Evolutionary conservation across 2,113 vertebrate genomes (phyloP), one percentile per base, ranked within the genome.

Genomic region (Heloderma charlesbogerti): DNA sequence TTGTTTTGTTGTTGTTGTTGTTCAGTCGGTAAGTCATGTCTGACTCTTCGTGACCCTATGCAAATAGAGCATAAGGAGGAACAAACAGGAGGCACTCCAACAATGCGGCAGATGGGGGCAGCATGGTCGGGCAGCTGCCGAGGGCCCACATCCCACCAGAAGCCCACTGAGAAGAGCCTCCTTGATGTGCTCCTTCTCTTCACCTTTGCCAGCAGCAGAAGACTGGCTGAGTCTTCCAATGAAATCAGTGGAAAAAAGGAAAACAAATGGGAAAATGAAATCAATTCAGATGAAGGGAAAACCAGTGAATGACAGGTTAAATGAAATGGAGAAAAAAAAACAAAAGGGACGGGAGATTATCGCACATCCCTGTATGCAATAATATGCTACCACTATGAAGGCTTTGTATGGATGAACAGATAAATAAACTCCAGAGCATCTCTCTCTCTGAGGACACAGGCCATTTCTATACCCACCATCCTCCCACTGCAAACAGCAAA

Each of bases 401-500:
- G 22, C 2, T 45, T 0, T 2, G 34, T 4, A 48, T 74, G 10
- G 0, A 1, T 6, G 43, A 1, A 0, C 16, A n/a, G 20, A 4
- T 3, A 1, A 79, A 34, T 0, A 0, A 0, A 0, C 66, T 18
- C 0, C 37, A 7, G 8, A 79, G 4, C 54, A 75, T 71, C 37
- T 34, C 67, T 67, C n/a, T 66, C 75, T 74, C 4, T 40, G 67
- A 10, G 0, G 0, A 1, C 31, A 79, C 71, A 29, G 25, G n/a
- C 34, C 79, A 43, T 31, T 86, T 34, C 29, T 0, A 43, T 81
- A 16, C 16, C 57, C 77, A 75, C 81, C 0, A 2, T 1, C 63
- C 63, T 89, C 63, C 86, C 2, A 2, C 83, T 34, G 4, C 6
- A 71, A 15, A 78, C 18, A 31, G 66, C 60, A 57, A 2, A 0